A percentile compares a stretch with the other conserved stretches of the same genome.
phyloP scores from a whole-genome alignment of 1,140 invertebrate genomes.

The Drosophila melanica region DNA sequence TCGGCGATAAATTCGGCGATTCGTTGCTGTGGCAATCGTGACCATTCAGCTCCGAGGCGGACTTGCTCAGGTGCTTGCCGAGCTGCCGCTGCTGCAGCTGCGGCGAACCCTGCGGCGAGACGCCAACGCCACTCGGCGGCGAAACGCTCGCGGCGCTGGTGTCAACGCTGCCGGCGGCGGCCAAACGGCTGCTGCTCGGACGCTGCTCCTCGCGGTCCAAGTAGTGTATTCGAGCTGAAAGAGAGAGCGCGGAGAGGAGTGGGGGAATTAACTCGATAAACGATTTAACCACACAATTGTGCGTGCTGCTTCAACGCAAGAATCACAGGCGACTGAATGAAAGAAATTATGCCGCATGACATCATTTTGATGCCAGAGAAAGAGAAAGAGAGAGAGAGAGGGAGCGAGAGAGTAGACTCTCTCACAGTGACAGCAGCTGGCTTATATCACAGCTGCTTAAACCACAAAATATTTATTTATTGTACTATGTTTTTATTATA shows the following conservation, averaged over 20 bases:
- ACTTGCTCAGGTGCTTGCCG: slow-evolving; percentile 85
- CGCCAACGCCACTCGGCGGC: slow-evolving; percentile 47
- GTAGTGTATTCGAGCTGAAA: slow-evolving; percentile 76
- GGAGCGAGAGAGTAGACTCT: neutral
- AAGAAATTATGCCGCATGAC: slow-evolving; percentile 46
- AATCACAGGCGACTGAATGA: neutral
- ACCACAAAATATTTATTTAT: neutral
- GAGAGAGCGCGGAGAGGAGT: neutral
- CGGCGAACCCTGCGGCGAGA: slow-evolving; percentile 74
- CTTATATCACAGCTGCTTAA: slow-evolving; percentile 13
- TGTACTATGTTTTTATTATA: too few relatives aligned
- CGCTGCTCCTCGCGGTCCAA: slow-evolving; percentile 49
- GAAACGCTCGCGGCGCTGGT: slow-evolving; percentile 35
- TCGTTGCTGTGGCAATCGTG: slow-evolving; percentile 73
- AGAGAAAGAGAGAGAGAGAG: neutral
- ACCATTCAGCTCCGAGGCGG: slow-evolving; percentile 85
- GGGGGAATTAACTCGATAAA: slow-evolving; percentile 36
- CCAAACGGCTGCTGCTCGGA: slow-evolving; percentile 38
- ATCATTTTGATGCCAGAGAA: slow-evolving; percentile 39
- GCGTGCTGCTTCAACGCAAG: slow-evolving; percentile 18
- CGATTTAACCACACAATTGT: slow-evolving; percentile 67
- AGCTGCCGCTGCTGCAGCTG: slow-evolving; percentile 64
- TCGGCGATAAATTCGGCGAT: slow-evolving; percentile 83
- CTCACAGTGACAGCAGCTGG: slow-evolving; percentile 19
- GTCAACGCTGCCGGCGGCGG: slow-evolving; percentile 35